These are phyloP conservation scores for Bhutanitis thaidina DNA, from an alignment of 2,888 invertebrate genomes.

Conservation along the genomic window DNA sequence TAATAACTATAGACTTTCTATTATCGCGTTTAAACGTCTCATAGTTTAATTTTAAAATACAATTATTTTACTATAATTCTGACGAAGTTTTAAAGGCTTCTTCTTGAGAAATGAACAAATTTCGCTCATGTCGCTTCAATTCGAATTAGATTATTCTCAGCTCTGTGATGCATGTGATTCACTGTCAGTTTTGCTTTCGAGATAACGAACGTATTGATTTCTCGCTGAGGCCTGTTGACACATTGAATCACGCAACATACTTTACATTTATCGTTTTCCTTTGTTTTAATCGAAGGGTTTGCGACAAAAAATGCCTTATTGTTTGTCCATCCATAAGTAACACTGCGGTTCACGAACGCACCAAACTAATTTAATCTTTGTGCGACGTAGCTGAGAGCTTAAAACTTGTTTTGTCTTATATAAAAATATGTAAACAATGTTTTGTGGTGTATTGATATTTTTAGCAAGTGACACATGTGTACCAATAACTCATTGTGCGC, in stretches of 20 bases:
- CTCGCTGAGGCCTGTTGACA: conserved; percentile 4
- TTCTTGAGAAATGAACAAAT: no score
- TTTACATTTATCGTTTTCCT: conserved; percentile 19
- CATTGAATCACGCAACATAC: conserved; percentile 15
- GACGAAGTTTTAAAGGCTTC: no score
- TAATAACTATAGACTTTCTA: no score
- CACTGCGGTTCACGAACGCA: not conserved
- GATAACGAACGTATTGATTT: conserved; percentile 6
- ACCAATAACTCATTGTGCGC: conserved; percentile 25
- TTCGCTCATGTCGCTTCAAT: no score
- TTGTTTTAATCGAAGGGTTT: conserved; percentile 20
- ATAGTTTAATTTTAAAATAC: no score
- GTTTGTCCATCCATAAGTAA: conserved; percentile 19
- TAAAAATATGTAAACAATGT: conserved; percentile 1
- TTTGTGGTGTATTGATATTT: conserved; percentile 15
- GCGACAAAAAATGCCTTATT: conserved; percentile 18
- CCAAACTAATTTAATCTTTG: not conserved
- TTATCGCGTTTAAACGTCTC: no score
- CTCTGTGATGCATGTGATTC: no score
- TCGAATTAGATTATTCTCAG: no score
- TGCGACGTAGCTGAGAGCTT: accelerated
- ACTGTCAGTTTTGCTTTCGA: no score
- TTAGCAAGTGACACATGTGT: conserved; percentile 27
- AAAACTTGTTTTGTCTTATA: not conserved
- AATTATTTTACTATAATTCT: no score